These are phyloP conservation scores for Masnerella sp. DNA, from an alignment of 2,888 invertebrate species.

Conservation along the genomic window DNA sequence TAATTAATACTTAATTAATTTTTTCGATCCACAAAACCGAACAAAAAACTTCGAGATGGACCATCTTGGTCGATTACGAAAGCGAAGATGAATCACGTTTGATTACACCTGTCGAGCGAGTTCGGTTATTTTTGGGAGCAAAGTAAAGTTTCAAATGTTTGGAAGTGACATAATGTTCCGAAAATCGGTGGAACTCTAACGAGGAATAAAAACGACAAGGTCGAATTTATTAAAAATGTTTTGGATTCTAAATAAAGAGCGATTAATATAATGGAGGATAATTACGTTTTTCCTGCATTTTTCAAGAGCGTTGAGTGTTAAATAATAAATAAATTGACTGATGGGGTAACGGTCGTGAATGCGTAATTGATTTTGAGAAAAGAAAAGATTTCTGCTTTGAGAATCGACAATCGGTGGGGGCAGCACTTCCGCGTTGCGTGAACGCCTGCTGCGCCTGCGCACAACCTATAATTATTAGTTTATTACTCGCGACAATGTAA, in stretches of 20 bases:
- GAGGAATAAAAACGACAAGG: no score
- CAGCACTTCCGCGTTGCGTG: slow-evolving; percentile 33
- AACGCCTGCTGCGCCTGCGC: no score
- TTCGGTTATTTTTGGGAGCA: slow-evolving; percentile 14
- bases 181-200: neutral
- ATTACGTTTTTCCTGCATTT: no score
- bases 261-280: no score
- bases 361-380: slow-evolving; percentile 34
- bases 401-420: slow-evolving; percentile 1
- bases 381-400: slow-evolving; percentile 17
- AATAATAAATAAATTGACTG: no score
- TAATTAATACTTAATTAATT: neutral
- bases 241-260: no score
- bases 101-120: slow-evolving; percentile 14
- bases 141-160: neutral
- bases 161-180: neutral
- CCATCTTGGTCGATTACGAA: slow-evolving; percentile 12
- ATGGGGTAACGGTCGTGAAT: no score
- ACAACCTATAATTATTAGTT: slow-evolving; percentile 31
- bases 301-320: no score
- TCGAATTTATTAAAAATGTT: no score
- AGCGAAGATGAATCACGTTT: slow-evolving; percentile 1
- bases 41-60: neutral
- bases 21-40: neutral
- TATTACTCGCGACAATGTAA: no score